Base-by-base conservation (phyloP, 2,888 invertebrate genomes). In the Microchrysa polita region DNA sequence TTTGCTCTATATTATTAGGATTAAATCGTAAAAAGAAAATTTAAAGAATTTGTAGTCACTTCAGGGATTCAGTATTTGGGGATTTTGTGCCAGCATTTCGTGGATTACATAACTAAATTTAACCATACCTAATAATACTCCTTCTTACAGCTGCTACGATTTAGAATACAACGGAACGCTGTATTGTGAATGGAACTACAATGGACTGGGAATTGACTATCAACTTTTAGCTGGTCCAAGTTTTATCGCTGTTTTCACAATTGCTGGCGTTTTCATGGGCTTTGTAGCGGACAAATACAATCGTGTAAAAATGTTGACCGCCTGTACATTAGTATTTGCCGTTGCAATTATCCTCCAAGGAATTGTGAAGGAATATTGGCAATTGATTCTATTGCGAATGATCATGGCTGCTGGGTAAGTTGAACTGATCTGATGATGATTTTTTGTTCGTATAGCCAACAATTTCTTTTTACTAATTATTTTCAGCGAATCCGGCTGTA, bases 141-240 rank as follows among this genome's bases (percentile, higher is more conserved):
- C 40, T n/a, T n/a, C 65, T 72, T 53, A 52, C 84, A 93, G 92
- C 79, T 93, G 93, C 82, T 83, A 85, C 76, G 86, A 88, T 0
- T 86, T 91, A 60, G 87, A 88, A 73, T 79, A 91, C 65, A 93
- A 94, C 79, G 94, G 92, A 0, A 90, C 90, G 0, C 81, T 86
- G 5, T 93, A 93, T 83, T 97, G 97, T 85, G 93, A 94, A 81
- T 97, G 96, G 96, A 93, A 92, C 81, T 95, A 95, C 88, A 96
- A 94, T 81, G 97, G 97, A 0, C 88, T 96, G 72, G 97, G 96
- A 12, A 87, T 95, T 75, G 94, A 95, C 82, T 97, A 97, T 85
- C 96, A 97, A 86, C 90, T 96, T 76, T 85, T 97, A 75, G 96
- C 96, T 0, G 97, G 97, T 0, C 96, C 97, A 0, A 93, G 94